Evolutionary conservation across 1,140 invertebrate genomes (phyloP).

Genomic region (Mylabris phalerata): DNA sequence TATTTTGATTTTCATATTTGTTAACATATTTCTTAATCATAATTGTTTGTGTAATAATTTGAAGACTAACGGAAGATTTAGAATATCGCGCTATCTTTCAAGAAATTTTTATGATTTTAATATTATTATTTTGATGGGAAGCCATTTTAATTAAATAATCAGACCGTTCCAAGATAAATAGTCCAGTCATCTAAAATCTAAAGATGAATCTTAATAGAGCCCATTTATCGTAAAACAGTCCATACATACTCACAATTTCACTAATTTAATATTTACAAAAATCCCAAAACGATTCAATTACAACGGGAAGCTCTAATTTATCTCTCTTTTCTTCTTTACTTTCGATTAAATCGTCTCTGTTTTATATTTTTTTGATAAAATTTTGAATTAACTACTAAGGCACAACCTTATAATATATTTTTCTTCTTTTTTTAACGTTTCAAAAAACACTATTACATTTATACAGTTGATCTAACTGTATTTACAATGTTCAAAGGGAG

Average conservation of each 20-base stretch:
- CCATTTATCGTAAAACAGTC: no score
- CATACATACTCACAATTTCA: slow-evolving; percentile 17
- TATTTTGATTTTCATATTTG: not conserved
- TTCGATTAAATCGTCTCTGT: slow-evolving; percentile 1
- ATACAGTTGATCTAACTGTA: not conserved
- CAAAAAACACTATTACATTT: not conserved
- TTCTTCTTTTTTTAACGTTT: slow-evolving; percentile 11
- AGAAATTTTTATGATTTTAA: slow-evolving; percentile 4
- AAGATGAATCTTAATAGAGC: no score
- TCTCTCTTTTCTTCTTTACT: slow-evolving; percentile 14
- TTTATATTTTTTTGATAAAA: slow-evolving; percentile 23
- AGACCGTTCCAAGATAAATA: no score
- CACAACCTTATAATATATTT: slow-evolving; percentile 27
- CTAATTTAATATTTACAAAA: slow-evolving; percentile 21
- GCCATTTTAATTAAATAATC: not conserved
- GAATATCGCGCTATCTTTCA: slow-evolving; percentile 34
- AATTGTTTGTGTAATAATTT: slow-evolving; percentile 3
- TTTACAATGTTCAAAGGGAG: no score
- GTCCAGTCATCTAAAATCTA: not conserved
- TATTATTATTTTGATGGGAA: slow-evolving; percentile 3
- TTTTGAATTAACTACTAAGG: slow-evolving; percentile 40
- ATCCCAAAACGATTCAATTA: slow-evolving; percentile 14
- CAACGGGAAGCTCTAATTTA: slow-evolving; percentile 33
- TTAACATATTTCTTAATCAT: not conserved
- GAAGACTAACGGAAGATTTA: slow-evolving; percentile 36